A percentile compares a stretch with the other conserved stretches of the same genome.
These are phyloP conservation scores for Beris chalybata DNA, from an alignment of 2,888 invertebrate species.

Conservation along the genomic window DNA sequence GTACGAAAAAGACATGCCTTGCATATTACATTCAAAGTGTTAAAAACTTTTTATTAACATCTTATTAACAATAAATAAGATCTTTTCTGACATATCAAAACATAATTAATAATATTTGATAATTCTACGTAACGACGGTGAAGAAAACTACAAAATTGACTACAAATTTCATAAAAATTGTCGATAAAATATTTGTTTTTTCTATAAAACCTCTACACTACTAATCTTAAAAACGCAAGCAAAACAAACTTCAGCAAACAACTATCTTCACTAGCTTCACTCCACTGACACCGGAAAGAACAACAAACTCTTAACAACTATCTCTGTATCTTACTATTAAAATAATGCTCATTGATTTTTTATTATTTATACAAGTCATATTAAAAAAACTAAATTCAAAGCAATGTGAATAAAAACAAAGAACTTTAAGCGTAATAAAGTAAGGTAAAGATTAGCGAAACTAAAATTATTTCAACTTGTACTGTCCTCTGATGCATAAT, in stretches of 20 bases:
- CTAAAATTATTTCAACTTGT: background rate
- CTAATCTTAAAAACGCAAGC: conserved; percentile 34
- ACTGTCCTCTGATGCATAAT: conserved; percentile 35
- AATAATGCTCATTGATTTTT: conserved; percentile 40
- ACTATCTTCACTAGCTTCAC: too few relatives aligned
- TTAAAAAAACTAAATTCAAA: conserved; percentile 30
- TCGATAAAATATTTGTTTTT: conserved; percentile 23
- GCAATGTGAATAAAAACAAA: conserved; percentile 31
- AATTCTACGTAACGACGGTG: too few relatives aligned
- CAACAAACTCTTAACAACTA: too few relatives aligned
- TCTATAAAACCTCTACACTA: conserved; percentile 23
- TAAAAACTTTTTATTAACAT: too few relatives aligned
- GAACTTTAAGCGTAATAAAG: conserved; percentile 36
- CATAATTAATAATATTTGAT: too few relatives aligned
- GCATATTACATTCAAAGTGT: too few relatives aligned
- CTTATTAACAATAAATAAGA: too few relatives aligned
- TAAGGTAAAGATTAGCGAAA: conserved; percentile 40
- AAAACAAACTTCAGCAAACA: background rate
- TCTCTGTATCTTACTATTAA: conserved; percentile 39
- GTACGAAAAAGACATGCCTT: too few relatives aligned
- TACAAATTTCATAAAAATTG: background rate
- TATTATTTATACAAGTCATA: conserved; percentile 36
- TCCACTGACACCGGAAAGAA: too few relatives aligned
- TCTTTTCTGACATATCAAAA: too few relatives aligned
- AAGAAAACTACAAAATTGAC: too few relatives aligned